Base-by-base conservation (phyloP, 30 jellyfish, hydroid and myxozoan species). In the Aurelia aurita complex sp. Pacific region DNA sequence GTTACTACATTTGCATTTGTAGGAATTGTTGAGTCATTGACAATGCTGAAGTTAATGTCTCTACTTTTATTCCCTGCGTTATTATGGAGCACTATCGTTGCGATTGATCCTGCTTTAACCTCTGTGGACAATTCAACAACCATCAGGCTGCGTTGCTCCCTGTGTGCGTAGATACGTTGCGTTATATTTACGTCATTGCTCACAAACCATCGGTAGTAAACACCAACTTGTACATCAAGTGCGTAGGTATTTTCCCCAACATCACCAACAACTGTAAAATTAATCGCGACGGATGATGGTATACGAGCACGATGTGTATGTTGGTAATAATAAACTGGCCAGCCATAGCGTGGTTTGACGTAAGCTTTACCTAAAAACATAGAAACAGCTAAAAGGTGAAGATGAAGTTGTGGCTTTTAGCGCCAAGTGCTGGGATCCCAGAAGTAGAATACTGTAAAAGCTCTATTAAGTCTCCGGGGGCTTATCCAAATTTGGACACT, bases 261-360 rank as follows among this genome's bases (percentile, higher is more conserved):
- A 5, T 23, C 0, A 33, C 13, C 63, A 5, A 35, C 23, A 6
- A 87, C 76, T 5, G 64, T 53, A 57, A 64, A 73, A 34, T 87
- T 68, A 12, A 76, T 69, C 13, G 90, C 88, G 12, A 55, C 81
- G 4, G 92, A 46, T 12, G 90, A 69, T 4, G 96, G 96, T 8
- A 87, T 51, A 1, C 96, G 69, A 2, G 96, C 96, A 35, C 96
- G 62, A 80, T 87, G 96, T 10, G 94, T 85, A 36, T 85, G 90
- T 50, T 85, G 64, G 73, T 12, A n/a, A 29, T 81, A 81, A 16
- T 59, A 14, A 19, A 77, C 60, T 5, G 79, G 61, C 73, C 79
- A 53, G 15, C 82, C 67, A 57, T 77, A 32, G 2, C 88, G 80
- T 36, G 88, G 88, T 32, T 29, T 73, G 9, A 77, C 82, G 64